Percentiles rank a stretch among this genome's conserved stretches.
Evolutionary conservation across 2,797 vertebrate species (phyloP).

Genomic region (Pseudochirops corinnae): DNA sequence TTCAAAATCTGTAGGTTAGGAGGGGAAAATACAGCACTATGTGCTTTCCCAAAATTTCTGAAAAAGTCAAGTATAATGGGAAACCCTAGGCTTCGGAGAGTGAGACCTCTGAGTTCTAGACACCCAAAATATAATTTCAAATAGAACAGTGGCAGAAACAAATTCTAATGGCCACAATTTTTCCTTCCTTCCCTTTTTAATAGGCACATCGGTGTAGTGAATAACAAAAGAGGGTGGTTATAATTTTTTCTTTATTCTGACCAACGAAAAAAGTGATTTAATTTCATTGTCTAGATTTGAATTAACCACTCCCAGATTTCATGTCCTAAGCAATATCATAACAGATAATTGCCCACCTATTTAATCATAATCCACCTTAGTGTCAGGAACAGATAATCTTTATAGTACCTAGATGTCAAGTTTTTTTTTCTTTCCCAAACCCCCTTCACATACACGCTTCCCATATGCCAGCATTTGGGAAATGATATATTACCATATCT

Average conservation of each 20-base stretch:
- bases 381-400: slow-evolving; percentile 3
- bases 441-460: background rate
- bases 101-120: background rate
- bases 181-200: background rate
- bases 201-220: background rate
- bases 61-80: slow-evolving; percentile 4
- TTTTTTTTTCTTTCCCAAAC: background rate
- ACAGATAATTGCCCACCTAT: background rate
- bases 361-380: background rate
- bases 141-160: slow-evolving; percentile 4
- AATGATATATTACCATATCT: slow-evolving; percentile 61
- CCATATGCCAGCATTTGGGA: background rate
- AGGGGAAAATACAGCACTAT: slow-evolving; percentile 21
- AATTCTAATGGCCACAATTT: slow-evolving; percentile 22
- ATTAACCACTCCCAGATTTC: background rate
- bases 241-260: background rate
- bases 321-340: slow-evolving; percentile 21
- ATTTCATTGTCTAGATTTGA: slow-evolving; percentile 27
- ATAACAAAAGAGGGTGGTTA: background rate
- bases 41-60: slow-evolving; percentile 11
- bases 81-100: slow-evolving; percentile 1
- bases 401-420: slow-evolving; percentile 14
- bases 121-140: slow-evolving; percentile 33
- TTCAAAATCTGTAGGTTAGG: slow-evolving; percentile 44
- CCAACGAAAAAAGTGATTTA: background rate